Conservation (phyloP, 2,888 invertebrate genomes). For the Pedicia rivosa region DNA sequence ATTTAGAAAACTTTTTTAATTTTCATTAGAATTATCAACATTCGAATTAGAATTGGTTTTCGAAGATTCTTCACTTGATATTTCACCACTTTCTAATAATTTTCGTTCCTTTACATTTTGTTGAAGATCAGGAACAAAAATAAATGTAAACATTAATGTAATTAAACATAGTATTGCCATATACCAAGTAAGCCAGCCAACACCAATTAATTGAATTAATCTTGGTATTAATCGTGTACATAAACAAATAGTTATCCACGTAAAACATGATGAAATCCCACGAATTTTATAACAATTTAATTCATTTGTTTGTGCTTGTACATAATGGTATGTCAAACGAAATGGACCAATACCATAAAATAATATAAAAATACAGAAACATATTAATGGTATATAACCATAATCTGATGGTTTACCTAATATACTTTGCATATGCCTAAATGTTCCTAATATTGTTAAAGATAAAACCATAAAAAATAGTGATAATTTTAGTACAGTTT, state of each 20-base stretch:
- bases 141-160: constrained; percentile 40
- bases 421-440: constrained; percentile 11
- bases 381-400: constrained; percentile 9
- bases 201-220: constrained; percentile 36
- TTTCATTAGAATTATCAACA: no score
- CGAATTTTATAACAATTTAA: constrained; percentile 10
- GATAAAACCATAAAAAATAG: constrained; percentile 7
- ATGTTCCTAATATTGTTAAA: constrained; percentile 10
- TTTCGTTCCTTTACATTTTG: background rate
- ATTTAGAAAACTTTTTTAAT: no score
- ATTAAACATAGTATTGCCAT: constrained; percentile 44
- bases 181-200: constrained; percentile 46
- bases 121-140: constrained; percentile 8
- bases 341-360: constrained; percentile 11
- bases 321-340: constrained; percentile 10
- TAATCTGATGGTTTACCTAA: constrained; percentile 9
- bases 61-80: background rate
- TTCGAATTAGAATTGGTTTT: no score
- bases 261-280: constrained; percentile 23
- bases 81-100: background rate
- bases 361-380: constrained; percentile 10
- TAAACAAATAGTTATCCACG: constrained; percentile 51
- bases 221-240: constrained; percentile 47
- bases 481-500: background rate
- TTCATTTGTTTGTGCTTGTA: constrained; percentile 3